Evolutionary conservation across 2,888 invertebrate genomes (phyloP), one percentile per base, ranked within the genome.

Genomic region (Chirona hameri): DNA sequence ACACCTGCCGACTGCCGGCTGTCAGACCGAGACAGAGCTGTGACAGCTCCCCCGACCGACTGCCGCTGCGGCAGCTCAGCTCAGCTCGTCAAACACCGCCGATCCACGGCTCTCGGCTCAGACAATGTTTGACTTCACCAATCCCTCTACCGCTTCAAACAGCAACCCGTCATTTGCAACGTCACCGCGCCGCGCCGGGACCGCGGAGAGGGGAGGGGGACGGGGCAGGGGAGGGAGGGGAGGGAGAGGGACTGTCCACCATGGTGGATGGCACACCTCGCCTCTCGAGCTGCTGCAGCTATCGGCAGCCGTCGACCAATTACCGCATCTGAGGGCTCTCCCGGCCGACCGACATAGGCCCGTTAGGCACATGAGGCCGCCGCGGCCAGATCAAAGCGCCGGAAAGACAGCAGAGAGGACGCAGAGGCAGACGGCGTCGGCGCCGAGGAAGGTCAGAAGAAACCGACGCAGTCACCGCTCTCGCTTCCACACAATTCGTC

Each of bases 231-330:
- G 48, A 12, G 48, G 48, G 48, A 48, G 48, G 57, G 24, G 81
- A 15, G 9, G 14, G 81, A 3, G 7, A 29, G n/a, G 81, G n/a
- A n/a, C n/a, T n/a, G n/a, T n/a, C 39, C 15, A 21, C 76, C 76
- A 76, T 76, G 39, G 39, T 29, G n/a, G 39, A 76, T 29, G 76
- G 76, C 76, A 76, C 76, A 76, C 76, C 76, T 31, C 39, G 3
- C 39, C 29, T 18, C 76, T 76, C 76, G 21, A 76, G 76, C 76
- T 12, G 69, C 29, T n/a, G 5, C 12, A 69, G 69, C n/a, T 69
- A n/a, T 29, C 14, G 76, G 27, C 76, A 39, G 21, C 76, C 39
- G 14, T 15, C 21, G 76, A 76, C 76, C 76, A 76, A 76, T 76
- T 76, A 76, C 21, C 76, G 5, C 21, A 9, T 31, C 39, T 9